Percentiles rank a stretch among this genome's conserved stretches.
These are phyloP conservation scores for Eristalis intricaria DNA, from an alignment of 2,888 invertebrate species.

Conservation along the genomic window DNA sequence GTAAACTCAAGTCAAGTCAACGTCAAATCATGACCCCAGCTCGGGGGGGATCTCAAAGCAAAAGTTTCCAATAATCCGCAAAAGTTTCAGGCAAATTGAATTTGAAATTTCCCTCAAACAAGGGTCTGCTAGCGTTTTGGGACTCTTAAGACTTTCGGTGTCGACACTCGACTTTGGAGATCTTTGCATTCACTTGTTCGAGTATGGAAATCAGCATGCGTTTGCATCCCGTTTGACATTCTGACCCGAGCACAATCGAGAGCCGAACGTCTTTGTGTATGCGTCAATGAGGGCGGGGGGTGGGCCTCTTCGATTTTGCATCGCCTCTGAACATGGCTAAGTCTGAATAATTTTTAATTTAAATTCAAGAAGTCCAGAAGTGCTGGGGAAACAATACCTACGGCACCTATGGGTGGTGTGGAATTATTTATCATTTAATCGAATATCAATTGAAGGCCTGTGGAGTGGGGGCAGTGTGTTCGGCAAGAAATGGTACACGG, in stretches of 20 bases:
- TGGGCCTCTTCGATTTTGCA: background rate
- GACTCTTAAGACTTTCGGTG: constrained; percentile 41
- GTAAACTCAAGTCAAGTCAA: constrained; percentile 27
- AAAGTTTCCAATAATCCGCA: constrained; percentile 65
- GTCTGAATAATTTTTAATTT: background rate
- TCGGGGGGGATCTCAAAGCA: constrained; percentile 10
- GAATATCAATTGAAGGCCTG: background rate
- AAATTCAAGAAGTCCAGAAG: background rate
- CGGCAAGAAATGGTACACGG: background rate
- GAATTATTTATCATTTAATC: background rate
- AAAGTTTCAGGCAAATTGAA: constrained; percentile 63
- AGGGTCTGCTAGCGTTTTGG: background rate
- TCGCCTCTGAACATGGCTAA: background rate
- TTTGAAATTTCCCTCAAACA: constrained; percentile 40
- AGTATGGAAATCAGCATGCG: constrained; percentile 29
- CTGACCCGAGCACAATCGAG: background rate
- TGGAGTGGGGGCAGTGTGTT: background rate
- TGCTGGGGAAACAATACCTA: background rate
- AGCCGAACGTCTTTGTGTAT: background rate
- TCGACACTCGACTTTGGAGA: constrained; percentile 57
- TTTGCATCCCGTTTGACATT: constrained; percentile 18
- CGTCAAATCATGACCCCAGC: constrained; percentile 10
- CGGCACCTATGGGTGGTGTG: background rate
- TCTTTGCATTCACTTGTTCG: constrained; percentile 17
- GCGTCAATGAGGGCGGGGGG: background rate